A percentile compares a stretch with the other conserved stretches of the same genome.
These are phyloP conservation scores for Urocolius indicus DNA, from an alignment of 2,113 vertebrate genomes.

Conservation along the genomic window DNA sequence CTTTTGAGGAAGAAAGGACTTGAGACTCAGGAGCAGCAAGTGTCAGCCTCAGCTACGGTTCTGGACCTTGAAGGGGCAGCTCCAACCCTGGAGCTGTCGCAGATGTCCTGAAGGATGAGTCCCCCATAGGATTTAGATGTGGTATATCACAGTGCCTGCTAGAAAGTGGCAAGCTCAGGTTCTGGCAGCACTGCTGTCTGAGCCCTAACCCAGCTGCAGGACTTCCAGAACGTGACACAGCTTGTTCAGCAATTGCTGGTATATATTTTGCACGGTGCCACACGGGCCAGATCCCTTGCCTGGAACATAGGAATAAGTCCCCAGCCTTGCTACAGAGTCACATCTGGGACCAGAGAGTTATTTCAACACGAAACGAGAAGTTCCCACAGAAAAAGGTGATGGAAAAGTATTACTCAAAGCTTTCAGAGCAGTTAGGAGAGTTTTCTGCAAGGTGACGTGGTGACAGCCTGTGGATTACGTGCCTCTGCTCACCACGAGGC, in stretches of 20 bases:
- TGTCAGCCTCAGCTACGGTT: accelerated
- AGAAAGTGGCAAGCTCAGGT: background rate
- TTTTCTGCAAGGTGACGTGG: background rate
- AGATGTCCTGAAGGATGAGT: background rate
- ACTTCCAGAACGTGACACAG: constrained; percentile 51
- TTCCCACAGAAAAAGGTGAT: background rate
- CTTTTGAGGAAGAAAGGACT: background rate
- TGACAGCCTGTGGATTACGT: accelerated
- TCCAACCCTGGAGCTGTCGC: accelerated
- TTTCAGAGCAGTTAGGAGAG: background rate
- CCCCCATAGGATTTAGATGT: accelerated
- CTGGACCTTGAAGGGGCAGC: accelerated
- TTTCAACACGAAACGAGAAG: background rate
- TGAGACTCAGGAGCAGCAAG: background rate
- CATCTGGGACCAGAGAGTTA: accelerated
- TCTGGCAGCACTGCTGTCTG: background rate
- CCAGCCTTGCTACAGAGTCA: accelerated
- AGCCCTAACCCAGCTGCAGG: background rate
- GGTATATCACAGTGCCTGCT: background rate
- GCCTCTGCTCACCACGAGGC: background rate
- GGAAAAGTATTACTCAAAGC: background rate
- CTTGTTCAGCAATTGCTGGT: background rate
- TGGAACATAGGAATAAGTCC: background rate
- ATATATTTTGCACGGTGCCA: background rate
- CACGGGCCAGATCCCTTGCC: accelerated